Conservation (phyloP, 2,113 vertebrate species). For the Menura novaehollandiae region DNA sequence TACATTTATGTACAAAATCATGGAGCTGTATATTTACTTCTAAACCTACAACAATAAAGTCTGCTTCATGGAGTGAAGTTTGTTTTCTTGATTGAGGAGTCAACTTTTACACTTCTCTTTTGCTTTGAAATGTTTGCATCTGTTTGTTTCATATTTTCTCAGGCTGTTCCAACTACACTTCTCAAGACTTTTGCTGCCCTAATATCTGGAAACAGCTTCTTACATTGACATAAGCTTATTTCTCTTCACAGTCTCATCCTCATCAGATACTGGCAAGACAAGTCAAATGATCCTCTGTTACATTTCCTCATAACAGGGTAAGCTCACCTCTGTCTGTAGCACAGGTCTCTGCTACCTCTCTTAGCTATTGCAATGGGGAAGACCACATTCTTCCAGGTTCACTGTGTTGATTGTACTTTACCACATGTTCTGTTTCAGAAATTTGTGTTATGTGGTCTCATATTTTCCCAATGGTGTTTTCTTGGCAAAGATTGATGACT, state of each 20-base stretch:
- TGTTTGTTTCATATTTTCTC: neutral
- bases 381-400: neutral
- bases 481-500: neutral
- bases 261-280: neutral
- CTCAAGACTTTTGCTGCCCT: neutral
- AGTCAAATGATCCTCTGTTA: neutral
- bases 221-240: neutral
- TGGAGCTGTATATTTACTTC: neutral
- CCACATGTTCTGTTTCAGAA: neutral
- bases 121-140: neutral
- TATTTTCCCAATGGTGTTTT: neutral
- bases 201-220: neutral
- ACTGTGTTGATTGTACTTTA: neutral
- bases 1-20: neutral
- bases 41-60: neutral
- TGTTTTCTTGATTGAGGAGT: neutral
- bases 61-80: neutral
- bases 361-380: neutral
- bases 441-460: neutral
- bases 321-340: neutral
- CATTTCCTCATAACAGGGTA: neutral
- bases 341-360: neutral
- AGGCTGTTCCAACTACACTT: neutral
- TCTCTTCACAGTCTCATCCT: neutral
- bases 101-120: neutral